Evolutionary conservation across 2,113 vertebrate genomes (phyloP), one percentile per base, ranked within the genome.

Genomic region (Siphamia tubifer): DNA sequence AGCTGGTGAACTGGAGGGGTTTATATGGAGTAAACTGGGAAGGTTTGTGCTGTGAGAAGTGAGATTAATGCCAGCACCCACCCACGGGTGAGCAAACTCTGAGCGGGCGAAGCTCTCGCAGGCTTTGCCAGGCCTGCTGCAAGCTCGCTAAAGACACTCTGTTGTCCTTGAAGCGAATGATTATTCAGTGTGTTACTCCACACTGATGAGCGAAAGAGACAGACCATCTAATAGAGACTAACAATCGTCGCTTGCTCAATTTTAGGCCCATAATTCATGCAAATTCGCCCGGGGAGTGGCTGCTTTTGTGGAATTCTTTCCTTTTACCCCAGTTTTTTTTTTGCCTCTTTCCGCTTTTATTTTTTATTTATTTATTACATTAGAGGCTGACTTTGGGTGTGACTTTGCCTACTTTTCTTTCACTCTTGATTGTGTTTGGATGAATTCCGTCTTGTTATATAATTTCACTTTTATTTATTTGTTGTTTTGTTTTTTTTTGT

Each of bases 341-440:
- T 24, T 38, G 8, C 32, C n/a, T n/a, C n/a, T n/a, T n/a, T n/a
- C n/a, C n/a, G n/a, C n/a, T n/a, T n/a, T n/a, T n/a, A n/a, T n/a
- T n/a, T n/a, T n/a, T n/a, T n/a, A n/a, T n/a, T n/a, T n/a, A n/a
- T n/a, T n/a, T n/a, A n/a, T n/a, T n/a, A n/a, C n/a, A n/a, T n/a
- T n/a, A n/a, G n/a, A 42, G 38, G 30, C 48, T 60, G 79, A 87
- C 85, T 80, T 78, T 80, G 68, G 7, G 57, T 64, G 67, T 73
- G 73, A 78, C 73, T 78, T 84, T 82, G 43, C 58, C 23, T 3
- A 7, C 21, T 43, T n/a, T 0, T 1, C 20, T 10, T 19, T 42
- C 5, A 0, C 32, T 64, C 58, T n/a, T 32, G 48, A 77, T 79
- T 61, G 57, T 34, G 43, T 57, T 56, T 51, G 71, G 68, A 77